Evolutionary conservation across 2,797 vertebrate species (phyloP).

Genomic region (Diplodus puntazzo): DNA sequence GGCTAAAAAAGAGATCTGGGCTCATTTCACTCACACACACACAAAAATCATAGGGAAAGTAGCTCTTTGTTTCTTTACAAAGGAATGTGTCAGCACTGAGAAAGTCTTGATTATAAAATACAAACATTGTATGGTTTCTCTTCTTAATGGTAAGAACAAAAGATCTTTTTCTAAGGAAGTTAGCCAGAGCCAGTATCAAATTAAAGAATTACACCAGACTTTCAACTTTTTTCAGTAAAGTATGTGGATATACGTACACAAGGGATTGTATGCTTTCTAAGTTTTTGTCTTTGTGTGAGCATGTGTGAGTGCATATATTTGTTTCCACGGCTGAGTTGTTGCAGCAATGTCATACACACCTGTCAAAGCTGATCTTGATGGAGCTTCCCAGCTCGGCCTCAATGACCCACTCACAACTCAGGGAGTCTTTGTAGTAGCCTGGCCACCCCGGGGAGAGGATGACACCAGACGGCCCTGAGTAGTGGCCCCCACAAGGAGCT

Average conservation of each 20-base stretch:
- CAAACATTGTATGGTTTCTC: conserved; percentile 27
- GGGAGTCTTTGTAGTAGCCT: conserved; percentile 99
- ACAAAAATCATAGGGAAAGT: not conserved
- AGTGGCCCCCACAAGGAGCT: conserved; percentile 99
- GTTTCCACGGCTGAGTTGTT: conserved; percentile 49
- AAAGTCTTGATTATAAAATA: conserved; percentile 33
- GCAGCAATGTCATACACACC: conserved; percentile 82
- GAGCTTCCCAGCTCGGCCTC: conserved; percentile 97
- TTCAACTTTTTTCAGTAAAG: conserved; percentile 37
- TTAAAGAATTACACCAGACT: conserved; percentile 46
- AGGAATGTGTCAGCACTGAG: conserved; percentile 18
- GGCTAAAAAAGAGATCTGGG: not conserved
- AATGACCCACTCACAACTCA: conserved; percentile 99
- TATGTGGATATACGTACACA: not conserved
- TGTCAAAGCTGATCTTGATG: conserved; percentile 99
- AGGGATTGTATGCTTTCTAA: not conserved
- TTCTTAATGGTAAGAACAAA: conserved; percentile 33
- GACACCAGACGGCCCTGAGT: conserved; percentile 96
- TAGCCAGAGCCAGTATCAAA: conserved; percentile 23
- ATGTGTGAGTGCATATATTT: conserved; percentile 36
- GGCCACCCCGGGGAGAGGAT: conserved; percentile 99
- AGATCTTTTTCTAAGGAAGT: conserved; percentile 25
- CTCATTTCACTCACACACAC: not conserved
- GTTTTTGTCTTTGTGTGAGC: conserved; percentile 8
- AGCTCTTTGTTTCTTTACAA: conserved; percentile 31